phyloP scores from a whole-genome alignment of 2,888 invertebrate genomes.

The Pyrochroa serraticornis region DNA sequence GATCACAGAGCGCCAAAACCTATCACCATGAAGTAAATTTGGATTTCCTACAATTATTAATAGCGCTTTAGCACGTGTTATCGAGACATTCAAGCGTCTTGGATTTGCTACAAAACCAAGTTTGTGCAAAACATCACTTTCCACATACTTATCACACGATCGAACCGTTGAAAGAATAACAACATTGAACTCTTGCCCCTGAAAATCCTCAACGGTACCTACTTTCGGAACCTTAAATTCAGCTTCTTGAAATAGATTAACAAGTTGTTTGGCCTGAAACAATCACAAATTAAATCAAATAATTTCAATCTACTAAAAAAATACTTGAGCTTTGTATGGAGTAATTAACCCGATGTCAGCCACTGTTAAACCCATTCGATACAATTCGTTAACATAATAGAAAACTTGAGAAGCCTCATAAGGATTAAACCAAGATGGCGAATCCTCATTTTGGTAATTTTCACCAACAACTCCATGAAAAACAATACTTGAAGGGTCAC shows the following conservation, averaged over 20 bases:
- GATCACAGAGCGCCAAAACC: slow-evolving; percentile 72
- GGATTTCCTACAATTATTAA: slow-evolving; percentile 87
- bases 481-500: slow-evolving; percentile 64
- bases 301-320: background rate
- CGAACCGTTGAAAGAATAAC: slow-evolving; percentile 77
- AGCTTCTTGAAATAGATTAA: slow-evolving; percentile 48
- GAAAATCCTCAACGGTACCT: slow-evolving; percentile 86
- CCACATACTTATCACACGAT: slow-evolving; percentile 57
- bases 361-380: slow-evolving; percentile 66
- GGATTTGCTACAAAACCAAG: slow-evolving; percentile 77
- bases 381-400: slow-evolving; percentile 69
- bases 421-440: slow-evolving; percentile 90
- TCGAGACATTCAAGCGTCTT: slow-evolving; percentile 86
- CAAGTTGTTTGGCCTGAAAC: slow-evolving; percentile 60
- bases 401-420: slow-evolving; percentile 75
- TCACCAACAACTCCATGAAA: slow-evolving; percentile 75
- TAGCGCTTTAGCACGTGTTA: slow-evolving; percentile 82
- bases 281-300: slow-evolving; percentile 11
- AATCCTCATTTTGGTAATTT: slow-evolving; percentile 74
- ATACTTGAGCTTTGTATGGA: slow-evolving; percentile 90
- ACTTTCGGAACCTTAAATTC: slow-evolving; percentile 68
- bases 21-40: slow-evolving; percentile 68
- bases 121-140: slow-evolving; percentile 60
- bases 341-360: slow-evolving; percentile 89
- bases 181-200: slow-evolving; percentile 78